These are phyloP conservation scores for Gouania willdenowi DNA, from an alignment of 2,797 vertebrate species.

Conservation along the genomic window DNA sequence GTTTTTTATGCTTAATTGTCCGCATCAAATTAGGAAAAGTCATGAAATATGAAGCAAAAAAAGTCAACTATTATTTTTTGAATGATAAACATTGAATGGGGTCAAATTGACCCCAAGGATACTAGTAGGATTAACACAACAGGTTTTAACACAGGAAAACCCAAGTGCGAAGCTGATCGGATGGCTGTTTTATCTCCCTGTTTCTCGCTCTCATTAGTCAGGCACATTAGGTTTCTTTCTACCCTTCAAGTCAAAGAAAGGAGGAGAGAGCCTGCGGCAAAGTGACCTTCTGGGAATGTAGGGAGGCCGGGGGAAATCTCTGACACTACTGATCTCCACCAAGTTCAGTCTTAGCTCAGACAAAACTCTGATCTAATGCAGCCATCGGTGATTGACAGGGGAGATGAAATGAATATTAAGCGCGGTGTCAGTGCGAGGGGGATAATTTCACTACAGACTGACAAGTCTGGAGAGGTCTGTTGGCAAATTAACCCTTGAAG, in stretches of 20 bases:
- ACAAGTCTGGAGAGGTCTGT: constrained; percentile 43
- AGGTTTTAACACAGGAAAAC: constrained; percentile 47
- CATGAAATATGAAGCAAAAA: too few relatives aligned
- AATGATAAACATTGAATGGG: too few relatives aligned
- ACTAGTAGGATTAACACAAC: constrained; percentile 33
- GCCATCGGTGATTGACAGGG: constrained; percentile 60
- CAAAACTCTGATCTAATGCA: constrained; percentile 68
- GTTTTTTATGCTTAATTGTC: too few relatives aligned
- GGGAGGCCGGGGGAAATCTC: constrained; percentile 63
- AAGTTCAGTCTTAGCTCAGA: constrained; percentile 50
- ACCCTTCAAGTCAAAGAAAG: constrained; percentile 52
- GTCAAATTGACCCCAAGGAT: too few relatives aligned
- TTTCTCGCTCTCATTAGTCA: constrained; percentile 60
- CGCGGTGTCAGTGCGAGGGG: constrained; percentile 15
- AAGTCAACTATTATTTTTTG: too few relatives aligned
- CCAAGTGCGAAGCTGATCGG: constrained; percentile 38
- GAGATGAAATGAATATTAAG: constrained; percentile 56
- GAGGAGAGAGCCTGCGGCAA: constrained; percentile 63
- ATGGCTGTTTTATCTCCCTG: constrained; percentile 11
- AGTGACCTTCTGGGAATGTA: constrained; percentile 76
- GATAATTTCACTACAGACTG: constrained; percentile 53
- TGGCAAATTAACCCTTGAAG: constrained; percentile 54
- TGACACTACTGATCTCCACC: constrained; percentile 66
- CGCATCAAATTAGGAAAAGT: too few relatives aligned
- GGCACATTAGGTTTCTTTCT: constrained; percentile 48